These are phyloP conservation scores for Diachasma alloeum DNA, from an alignment of 1,140 invertebrate genomes.

Conservation along the genomic window DNA sequence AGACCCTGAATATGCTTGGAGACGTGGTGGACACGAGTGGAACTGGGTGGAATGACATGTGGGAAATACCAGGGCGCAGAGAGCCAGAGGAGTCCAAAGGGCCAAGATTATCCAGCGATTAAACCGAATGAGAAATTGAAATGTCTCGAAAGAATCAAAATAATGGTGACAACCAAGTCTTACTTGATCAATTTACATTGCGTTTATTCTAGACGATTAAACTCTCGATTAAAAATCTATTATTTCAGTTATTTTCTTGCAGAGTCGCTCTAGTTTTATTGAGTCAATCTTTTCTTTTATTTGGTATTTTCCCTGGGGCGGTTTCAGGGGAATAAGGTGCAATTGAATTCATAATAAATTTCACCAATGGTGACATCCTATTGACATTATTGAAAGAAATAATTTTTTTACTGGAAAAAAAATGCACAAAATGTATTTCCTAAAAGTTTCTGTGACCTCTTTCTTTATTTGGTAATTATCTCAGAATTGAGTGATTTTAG, in stretches of 20 bases:
- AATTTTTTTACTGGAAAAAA: too few relatives aligned
- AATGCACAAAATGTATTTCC: too few relatives aligned
- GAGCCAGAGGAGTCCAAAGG: not conserved
- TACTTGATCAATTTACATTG: conserved; percentile 66
- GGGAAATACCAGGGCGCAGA: conserved; percentile 35
- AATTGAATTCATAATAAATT: not conserved
- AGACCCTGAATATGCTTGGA: not conserved
- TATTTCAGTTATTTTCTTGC: not conserved
- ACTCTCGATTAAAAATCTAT: conserved; percentile 20
- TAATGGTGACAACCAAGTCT: conserved; percentile 49
- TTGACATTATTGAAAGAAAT: too few relatives aligned
- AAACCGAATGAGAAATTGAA: conserved; percentile 45
- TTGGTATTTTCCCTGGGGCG: not conserved
- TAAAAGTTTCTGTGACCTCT: too few relatives aligned
- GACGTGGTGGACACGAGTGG: not conserved
- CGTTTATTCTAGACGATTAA: conserved; percentile 21
- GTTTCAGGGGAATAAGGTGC: not conserved
- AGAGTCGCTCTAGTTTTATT: not conserved
- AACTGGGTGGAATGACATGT: conserved; percentile 41
- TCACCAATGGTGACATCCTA: too few relatives aligned
- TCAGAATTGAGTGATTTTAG: too few relatives aligned
- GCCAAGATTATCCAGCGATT: not conserved
- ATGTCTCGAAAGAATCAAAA: conserved; percentile 47
- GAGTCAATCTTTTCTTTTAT: not conserved
- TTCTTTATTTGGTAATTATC: too few relatives aligned